phyloP scores from a whole-genome alignment of 2,113 vertebrate genomes.

The Hemiscyllium ocellatum region DNA sequence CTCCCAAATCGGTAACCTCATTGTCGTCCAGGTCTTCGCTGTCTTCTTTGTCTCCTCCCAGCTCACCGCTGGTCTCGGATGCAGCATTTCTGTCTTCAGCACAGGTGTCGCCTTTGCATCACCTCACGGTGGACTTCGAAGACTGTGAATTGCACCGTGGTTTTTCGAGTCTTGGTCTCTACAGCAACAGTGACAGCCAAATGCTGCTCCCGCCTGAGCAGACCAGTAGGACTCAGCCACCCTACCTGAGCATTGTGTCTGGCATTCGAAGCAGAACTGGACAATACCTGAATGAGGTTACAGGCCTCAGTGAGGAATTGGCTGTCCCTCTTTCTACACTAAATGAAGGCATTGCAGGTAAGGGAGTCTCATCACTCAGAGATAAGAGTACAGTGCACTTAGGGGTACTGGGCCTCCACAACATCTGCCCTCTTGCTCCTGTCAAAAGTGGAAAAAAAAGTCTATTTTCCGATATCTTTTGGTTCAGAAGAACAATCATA shows the following conservation, averaged over 20 bases:
- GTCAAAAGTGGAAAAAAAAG: too few relatives aligned
- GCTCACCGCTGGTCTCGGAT: conserved; percentile 67
- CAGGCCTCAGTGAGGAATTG: conserved; percentile 47
- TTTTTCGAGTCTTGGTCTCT: conserved; percentile 55
- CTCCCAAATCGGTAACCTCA: conserved; percentile 69
- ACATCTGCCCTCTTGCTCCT: too few relatives aligned
- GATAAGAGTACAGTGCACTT: neutral
- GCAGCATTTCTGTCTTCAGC: conserved; percentile 52
- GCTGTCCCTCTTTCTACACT: conserved; percentile 47
- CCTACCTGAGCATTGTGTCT: neutral
- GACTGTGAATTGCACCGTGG: conserved; percentile 55
- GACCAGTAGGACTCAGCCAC: neutral
- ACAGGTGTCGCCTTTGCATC: conserved; percentile 54
- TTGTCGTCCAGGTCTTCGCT: conserved; percentile 73
- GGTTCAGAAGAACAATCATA: too few relatives aligned
- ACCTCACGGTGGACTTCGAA: conserved; percentile 56
- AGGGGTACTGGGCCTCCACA: too few relatives aligned
- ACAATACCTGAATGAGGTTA: conserved; percentile 47
- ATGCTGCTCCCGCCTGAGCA: conserved; percentile 51
- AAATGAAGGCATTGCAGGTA: conserved; percentile 58
- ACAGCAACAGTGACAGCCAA: conserved; percentile 48
- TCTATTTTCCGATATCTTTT: too few relatives aligned
- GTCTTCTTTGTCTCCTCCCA: conserved; percentile 70
- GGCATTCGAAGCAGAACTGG: conserved; percentile 41
- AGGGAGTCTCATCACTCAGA: neutral